Percentiles rank a stretch among this genome's conserved stretches.
These are phyloP conservation scores for Orius insidiosus DNA, from an alignment of 1,140 invertebrate species.

Conservation along the genomic window DNA sequence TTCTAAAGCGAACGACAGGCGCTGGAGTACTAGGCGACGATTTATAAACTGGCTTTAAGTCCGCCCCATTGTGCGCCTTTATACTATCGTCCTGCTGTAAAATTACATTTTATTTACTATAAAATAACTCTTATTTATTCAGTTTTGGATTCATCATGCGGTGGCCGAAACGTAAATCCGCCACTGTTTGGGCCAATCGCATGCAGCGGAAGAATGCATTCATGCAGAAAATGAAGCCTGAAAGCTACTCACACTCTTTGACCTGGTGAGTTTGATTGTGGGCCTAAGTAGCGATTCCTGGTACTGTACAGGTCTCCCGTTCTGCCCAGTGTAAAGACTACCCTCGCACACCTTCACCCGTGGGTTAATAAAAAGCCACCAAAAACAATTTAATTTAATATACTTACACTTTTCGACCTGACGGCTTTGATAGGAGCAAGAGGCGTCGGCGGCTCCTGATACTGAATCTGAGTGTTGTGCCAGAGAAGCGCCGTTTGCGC, in stretches of 20 bases:
- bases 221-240: neutral
- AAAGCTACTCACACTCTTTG: constrained; percentile 16
- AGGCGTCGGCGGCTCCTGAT: constrained; percentile 15
- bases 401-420: constrained; percentile 19
- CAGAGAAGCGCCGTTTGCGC: constrained; percentile 34
- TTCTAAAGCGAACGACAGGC: constrained; percentile 14
- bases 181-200: too few species aligned
- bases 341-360: constrained; percentile 9
- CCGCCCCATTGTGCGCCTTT: constrained; percentile 16
- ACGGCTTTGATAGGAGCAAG: constrained; percentile 14
- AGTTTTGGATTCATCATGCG: too few species aligned
- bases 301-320: constrained; percentile 6
- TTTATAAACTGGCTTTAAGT: constrained; percentile 14
- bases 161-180: neutral
- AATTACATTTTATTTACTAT: constrained; percentile 1
- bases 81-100: constrained; percentile 17
- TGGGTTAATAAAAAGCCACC: neutral
- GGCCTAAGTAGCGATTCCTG: constrained; percentile 7
- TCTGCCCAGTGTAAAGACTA: constrained; percentile 8
- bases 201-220: too few species aligned
- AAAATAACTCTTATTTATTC: neutral
- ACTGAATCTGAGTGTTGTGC: constrained; percentile 19
- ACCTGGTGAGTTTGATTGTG: constrained; percentile 14
- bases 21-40: constrained; percentile 12
- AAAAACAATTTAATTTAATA: neutral